Percentiles rank a stretch among this genome's conserved stretches.
phyloP scores from a whole-genome alignment of 2,888 invertebrate species.

The Ceriagrion tenellum region DNA sequence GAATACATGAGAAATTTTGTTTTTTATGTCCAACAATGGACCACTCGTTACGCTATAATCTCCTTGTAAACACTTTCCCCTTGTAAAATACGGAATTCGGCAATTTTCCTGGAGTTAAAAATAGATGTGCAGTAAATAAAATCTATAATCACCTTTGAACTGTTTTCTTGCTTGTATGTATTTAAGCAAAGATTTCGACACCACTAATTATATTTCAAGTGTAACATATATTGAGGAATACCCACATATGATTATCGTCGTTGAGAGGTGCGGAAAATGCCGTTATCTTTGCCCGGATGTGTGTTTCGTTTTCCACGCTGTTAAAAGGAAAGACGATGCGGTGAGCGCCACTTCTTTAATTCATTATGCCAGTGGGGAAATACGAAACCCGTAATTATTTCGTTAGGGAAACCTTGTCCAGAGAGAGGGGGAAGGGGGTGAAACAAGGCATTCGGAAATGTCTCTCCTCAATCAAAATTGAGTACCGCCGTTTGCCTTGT shows the following conservation, averaged over 20 bases:
- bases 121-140: too few relatives aligned
- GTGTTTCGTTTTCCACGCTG: background rate
- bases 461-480: background rate
- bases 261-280: background rate
- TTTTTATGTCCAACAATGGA: too few relatives aligned
- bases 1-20: too few relatives aligned
- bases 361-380: slow-evolving; percentile 14
- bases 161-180: too few relatives aligned
- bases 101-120: too few relatives aligned
- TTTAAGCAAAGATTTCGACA: too few relatives aligned
- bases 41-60: too few relatives aligned
- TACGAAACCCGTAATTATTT: background rate
- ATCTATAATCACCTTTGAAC: too few relatives aligned
- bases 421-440: background rate
- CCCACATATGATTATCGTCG: background rate
- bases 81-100: too few relatives aligned
- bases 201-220: too few relatives aligned
- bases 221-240: too few relatives aligned
- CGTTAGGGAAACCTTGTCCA: background rate
- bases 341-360: background rate
- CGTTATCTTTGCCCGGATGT: background rate
- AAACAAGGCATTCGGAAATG: background rate
- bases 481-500: background rate
- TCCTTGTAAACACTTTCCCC: too few relatives aligned
- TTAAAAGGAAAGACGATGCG: background rate